Conservation (phyloP, 1,140 invertebrate species). For the Archegozetes longisetosus region DNA sequence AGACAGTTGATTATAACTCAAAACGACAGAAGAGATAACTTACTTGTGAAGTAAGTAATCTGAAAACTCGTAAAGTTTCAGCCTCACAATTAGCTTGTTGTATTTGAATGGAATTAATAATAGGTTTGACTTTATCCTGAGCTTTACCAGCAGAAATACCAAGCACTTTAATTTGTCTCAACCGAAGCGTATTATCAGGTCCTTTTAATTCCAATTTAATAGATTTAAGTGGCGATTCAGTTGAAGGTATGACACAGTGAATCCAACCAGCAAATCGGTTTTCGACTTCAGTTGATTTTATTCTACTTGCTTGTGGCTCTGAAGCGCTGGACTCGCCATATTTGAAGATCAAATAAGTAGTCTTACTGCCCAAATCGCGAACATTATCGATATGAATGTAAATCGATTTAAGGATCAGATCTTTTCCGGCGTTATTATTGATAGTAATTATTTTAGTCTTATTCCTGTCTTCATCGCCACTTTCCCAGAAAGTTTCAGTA, state of each 20-base stretch:
- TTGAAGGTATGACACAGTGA: slow-evolving; percentile 55
- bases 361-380: slow-evolving; percentile 62
- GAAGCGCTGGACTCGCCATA: background rate
- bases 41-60: slow-evolving; percentile 79
- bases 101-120: slow-evolving; percentile 30
- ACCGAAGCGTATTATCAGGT: slow-evolving; percentile 67
- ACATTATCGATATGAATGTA: slow-evolving; percentile 82
- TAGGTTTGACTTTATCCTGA: background rate
- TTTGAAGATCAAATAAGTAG: slow-evolving; percentile 10
- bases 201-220: slow-evolving; percentile 73
- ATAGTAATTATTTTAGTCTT: slow-evolving; percentile 61
- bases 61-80: slow-evolving; percentile 81
- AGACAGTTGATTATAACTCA: too few relatives aligned
- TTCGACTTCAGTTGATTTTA: slow-evolving; percentile 39
- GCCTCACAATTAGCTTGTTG: slow-evolving; percentile 73
- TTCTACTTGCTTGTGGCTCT: background rate
- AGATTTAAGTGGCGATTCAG: slow-evolving; percentile 27
- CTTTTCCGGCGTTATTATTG: slow-evolving; percentile 29
- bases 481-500: slow-evolving; percentile 98
- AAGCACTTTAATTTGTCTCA: slow-evolving; percentile 55
- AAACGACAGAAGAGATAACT: too few relatives aligned
- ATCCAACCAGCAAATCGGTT: slow-evolving; percentile 65
- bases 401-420: slow-evolving; percentile 25
- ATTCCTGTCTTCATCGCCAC: slow-evolving; percentile 83
- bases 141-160: slow-evolving; percentile 19